Percentiles rank a stretch among this genome's conserved stretches.
phyloP scores from a whole-genome alignment of 2,113 vertebrate genomes.

The Carassius auratus region DNA sequence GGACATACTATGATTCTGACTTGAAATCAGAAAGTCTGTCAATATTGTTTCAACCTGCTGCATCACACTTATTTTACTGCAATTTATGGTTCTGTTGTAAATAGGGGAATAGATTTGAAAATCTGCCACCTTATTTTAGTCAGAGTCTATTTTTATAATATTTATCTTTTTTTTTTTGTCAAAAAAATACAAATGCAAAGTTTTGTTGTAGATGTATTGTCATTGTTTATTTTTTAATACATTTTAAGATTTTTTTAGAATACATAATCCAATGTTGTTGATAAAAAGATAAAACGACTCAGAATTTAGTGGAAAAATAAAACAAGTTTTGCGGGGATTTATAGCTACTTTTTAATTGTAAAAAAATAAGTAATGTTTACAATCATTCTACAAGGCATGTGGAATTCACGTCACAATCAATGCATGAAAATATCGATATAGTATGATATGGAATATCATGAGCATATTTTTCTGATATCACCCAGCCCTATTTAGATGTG shows the following conservation, averaged over 20 bases:
- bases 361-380: not conserved
- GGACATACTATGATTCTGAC: not conserved
- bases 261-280: not conserved
- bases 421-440: no score
- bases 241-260: no score
- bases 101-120: not conserved
- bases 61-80: not conserved
- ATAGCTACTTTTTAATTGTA: not conserved
- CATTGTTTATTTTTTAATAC: no score
- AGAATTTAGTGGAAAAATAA: no score
- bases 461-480: no score
- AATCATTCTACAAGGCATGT: not conserved
- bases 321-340: not conserved
- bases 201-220: no score
- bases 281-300: no score
- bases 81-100: not conserved
- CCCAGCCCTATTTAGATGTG: no score
- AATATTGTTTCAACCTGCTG: not conserved
- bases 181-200: no score
- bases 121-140: not conserved
- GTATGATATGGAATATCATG: no score
- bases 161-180: no score
- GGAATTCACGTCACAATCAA: no score
- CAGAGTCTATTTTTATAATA: not conserved
- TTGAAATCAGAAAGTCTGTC: not conserved